phyloP scores from a whole-genome alignment of 2,797 vertebrate genomes.

The Nasua narica region DNA sequence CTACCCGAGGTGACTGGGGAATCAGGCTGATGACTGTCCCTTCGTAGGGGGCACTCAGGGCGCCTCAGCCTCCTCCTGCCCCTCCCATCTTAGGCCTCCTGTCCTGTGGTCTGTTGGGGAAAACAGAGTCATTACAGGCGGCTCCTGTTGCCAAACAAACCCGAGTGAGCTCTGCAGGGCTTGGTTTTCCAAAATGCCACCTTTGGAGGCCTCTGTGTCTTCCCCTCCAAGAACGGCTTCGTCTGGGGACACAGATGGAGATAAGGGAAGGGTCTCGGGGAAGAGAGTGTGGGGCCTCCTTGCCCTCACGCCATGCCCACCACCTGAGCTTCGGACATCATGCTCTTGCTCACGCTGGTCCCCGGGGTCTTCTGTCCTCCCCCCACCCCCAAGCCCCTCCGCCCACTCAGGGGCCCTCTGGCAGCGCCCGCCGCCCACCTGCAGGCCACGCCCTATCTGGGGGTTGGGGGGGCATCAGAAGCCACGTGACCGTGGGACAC shows the following conservation, averaged over 20 bases:
- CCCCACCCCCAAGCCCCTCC: background rate
- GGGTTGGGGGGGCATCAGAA: background rate
- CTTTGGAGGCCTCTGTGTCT: background rate
- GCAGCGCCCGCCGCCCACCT: background rate
- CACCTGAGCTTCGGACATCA: background rate
- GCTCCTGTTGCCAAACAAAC: background rate
- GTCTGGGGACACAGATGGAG: background rate
- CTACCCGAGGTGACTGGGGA: background rate
- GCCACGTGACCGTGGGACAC: rapidly evolving
- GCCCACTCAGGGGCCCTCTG: background rate
- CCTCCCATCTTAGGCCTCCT: background rate
- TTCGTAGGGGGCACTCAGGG: background rate
- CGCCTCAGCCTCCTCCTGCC: background rate
- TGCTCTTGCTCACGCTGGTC: background rate
- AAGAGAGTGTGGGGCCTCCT: background rate
- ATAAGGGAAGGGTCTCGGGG: background rate
- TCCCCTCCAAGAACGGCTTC: background rate
- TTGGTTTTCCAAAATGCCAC: background rate
- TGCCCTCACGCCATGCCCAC: background rate
- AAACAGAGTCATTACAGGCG: background rate
- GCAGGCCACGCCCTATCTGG: background rate
- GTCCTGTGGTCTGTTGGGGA: background rate
- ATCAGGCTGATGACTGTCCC: background rate
- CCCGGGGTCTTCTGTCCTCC: background rate
- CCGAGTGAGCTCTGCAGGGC: background rate